phyloP scores from a whole-genome alignment of 2,113 vertebrate genomes.

The Pterophyllum scalare region DNA sequence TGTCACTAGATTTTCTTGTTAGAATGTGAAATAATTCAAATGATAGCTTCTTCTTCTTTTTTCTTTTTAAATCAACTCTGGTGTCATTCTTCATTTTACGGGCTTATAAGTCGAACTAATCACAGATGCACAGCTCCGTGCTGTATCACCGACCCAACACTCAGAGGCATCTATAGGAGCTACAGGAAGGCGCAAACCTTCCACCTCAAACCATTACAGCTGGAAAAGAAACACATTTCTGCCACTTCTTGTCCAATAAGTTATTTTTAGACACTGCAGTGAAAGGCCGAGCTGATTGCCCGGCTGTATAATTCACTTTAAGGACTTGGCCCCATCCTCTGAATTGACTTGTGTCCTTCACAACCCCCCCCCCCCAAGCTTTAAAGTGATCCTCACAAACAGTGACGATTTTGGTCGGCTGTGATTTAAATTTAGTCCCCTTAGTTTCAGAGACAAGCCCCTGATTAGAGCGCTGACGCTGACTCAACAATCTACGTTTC shows the following conservation, averaged over 20 bases:
- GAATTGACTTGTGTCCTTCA: neutral
- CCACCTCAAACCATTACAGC: slow-evolving; percentile 4
- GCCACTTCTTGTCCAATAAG: neutral
- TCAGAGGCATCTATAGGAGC: neutral
- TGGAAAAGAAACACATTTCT: neutral
- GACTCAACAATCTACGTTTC: slow-evolving; percentile 69
- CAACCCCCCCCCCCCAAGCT: neutral
- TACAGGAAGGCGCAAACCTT: neutral
- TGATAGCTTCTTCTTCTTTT: too few species aligned
- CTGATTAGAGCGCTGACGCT: slow-evolving; percentile 63
- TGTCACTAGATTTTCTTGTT: too few species aligned
- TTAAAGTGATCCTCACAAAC: slow-evolving; percentile 44
- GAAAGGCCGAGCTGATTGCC: neutral
- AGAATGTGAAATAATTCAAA: too few species aligned
- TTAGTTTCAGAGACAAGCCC: slow-evolving; percentile 40
- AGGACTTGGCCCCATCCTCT: neutral
- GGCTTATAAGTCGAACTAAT: too few species aligned
- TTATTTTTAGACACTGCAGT: neutral
- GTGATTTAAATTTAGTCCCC: slow-evolving; percentile 56
- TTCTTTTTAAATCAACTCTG: too few species aligned
- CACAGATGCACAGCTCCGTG: too few species aligned
- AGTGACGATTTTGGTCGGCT: slow-evolving; percentile 32
- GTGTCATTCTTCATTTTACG: too few species aligned
- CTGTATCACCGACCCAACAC: too few species aligned
- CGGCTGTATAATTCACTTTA: neutral